A percentile compares a stretch with the other conserved stretches of the same genome.
Evolutionary conservation across 2,888 invertebrate genomes (phyloP).

Genomic region (Merodon equestris): DNA sequence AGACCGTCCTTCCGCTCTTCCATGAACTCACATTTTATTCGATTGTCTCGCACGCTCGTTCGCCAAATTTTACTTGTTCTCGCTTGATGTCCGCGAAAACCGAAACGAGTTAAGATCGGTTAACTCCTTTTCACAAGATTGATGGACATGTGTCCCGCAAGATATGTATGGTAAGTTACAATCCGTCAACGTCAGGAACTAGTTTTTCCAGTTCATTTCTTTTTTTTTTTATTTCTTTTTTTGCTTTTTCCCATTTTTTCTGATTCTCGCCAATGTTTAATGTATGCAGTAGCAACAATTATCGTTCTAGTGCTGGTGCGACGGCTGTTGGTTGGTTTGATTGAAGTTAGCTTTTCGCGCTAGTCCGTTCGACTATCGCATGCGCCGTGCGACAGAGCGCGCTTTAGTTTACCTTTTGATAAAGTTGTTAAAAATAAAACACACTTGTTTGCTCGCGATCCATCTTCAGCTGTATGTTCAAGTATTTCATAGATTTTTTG

Average conservation of each 20-base stretch:
- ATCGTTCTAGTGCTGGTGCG: slow-evolving; percentile 6
- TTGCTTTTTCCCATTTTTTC: neutral
- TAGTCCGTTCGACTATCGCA: slow-evolving; percentile 28
- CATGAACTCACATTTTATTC: too few species aligned
- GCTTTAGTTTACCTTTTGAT: slow-evolving; percentile 29
- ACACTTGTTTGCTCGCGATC: slow-evolving; percentile 27
- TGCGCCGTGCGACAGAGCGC: slow-evolving; percentile 26
- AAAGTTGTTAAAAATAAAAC: slow-evolving; percentile 32
- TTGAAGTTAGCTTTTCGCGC: slow-evolving; percentile 19
- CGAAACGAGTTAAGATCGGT: too few species aligned
- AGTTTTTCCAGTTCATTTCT: neutral
- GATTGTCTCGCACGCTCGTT: too few species aligned
- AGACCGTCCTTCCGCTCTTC: too few species aligned
- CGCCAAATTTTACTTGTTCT: too few species aligned
- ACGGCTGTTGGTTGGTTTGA: slow-evolving; percentile 5
- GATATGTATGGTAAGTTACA: too few species aligned
- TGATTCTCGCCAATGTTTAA: slow-evolving; percentile 1
- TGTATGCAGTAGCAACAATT: slow-evolving; percentile 42
- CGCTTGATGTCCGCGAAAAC: too few species aligned
- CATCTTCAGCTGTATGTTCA: slow-evolving; percentile 15
- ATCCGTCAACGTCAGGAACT: too few species aligned
- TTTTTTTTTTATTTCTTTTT: slow-evolving; percentile 5
- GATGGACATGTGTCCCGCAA: too few species aligned
- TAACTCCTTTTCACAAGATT: too few species aligned
- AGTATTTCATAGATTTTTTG: too few species aligned